These are phyloP conservation scores for Tanypteryx hageni DNA, from an alignment of 2,888 invertebrate genomes.

Conservation along the genomic window DNA sequence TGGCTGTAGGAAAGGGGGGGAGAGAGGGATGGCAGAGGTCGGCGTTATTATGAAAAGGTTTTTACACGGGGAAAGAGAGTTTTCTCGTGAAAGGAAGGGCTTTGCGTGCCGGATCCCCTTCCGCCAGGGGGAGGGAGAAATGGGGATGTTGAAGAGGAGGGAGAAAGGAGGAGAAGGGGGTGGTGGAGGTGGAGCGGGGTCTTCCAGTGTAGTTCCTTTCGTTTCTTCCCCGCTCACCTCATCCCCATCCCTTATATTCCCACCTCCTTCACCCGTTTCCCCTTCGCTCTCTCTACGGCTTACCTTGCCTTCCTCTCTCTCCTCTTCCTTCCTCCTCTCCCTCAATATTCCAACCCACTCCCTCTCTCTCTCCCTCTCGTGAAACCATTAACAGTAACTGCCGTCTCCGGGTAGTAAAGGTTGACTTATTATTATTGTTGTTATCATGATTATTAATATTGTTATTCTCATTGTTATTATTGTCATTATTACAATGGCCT, in stretches of 20 bases:
- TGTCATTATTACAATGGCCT: slow-evolving; percentile 60
- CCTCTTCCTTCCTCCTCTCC: not conserved
- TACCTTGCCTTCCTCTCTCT: not conserved
- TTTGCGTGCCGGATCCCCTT: slow-evolving; percentile 60
- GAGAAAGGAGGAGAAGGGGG: not conserved
- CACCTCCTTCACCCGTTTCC: not conserved
- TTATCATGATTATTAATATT: slow-evolving; percentile 64
- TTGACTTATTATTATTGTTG: slow-evolving; percentile 57
- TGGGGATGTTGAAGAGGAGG: not conserved
- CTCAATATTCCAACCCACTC: not conserved
- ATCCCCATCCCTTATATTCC: not conserved
- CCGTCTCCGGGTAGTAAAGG: slow-evolving; percentile 52
- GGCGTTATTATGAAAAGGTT: slow-evolving; percentile 39
- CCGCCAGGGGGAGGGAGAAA: not conserved
- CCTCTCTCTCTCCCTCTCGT: not conserved
- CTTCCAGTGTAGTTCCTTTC: slow-evolving; percentile 24
- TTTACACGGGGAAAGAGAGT: not conserved
- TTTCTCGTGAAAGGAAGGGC: slow-evolving; percentile 58
- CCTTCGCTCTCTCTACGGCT: not conserved
- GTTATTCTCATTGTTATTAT: slow-evolving; percentile 64
- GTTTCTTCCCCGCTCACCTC: not conserved
- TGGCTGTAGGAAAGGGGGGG: not conserved
- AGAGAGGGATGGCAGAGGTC: slow-evolving; percentile 32
- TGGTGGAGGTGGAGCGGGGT: not conserved
- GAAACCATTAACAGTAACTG: slow-evolving; percentile 42